Conservation (phyloP, 1,140 invertebrate genomes). For the Drosophila chauvacae region DNA sequence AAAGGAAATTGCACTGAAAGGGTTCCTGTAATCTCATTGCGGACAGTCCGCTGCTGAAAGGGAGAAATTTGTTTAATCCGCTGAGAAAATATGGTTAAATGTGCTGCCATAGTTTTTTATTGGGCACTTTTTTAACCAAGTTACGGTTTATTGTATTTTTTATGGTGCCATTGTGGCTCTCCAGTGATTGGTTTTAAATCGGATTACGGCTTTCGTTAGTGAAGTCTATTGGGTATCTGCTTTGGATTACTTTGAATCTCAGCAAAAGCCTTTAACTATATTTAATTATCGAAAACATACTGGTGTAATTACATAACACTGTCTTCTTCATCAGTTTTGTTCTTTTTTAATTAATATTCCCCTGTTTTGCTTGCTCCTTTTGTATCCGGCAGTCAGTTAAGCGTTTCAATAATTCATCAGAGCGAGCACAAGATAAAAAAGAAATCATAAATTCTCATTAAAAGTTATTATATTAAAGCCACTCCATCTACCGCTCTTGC, state of each 20-base stretch:
- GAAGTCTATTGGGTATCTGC: no score
- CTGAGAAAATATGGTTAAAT: neutral
- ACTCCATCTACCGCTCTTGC: constrained; percentile 10
- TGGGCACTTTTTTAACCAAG: neutral
- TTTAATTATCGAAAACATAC: neutral
- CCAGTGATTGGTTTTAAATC: constrained; percentile 18
- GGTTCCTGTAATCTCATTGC: constrained; percentile 21
- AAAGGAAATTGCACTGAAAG: constrained; percentile 30
- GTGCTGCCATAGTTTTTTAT: neutral
- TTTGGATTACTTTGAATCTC: neutral
- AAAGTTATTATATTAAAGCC: constrained; percentile 54
- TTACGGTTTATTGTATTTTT: neutral
- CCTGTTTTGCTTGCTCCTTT: neutral
- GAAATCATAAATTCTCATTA: constrained; percentile 76
- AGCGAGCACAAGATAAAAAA: constrained; percentile 47
- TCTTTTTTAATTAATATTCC: neutral
- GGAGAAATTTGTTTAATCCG: constrained; percentile 1
- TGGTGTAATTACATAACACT: neutral
- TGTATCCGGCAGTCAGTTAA: constrained; percentile 19
- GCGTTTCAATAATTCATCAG: constrained; percentile 47
- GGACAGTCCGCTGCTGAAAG: neutral
- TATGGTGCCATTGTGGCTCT: neutral
- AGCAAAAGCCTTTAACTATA: neutral
- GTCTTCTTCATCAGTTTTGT: neutral
- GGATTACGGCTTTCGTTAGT: constrained; percentile 8